Evolutionary conservation across 1,140 invertebrate species (phyloP).

Genomic region (Pachypeltis micranthus): DNA sequence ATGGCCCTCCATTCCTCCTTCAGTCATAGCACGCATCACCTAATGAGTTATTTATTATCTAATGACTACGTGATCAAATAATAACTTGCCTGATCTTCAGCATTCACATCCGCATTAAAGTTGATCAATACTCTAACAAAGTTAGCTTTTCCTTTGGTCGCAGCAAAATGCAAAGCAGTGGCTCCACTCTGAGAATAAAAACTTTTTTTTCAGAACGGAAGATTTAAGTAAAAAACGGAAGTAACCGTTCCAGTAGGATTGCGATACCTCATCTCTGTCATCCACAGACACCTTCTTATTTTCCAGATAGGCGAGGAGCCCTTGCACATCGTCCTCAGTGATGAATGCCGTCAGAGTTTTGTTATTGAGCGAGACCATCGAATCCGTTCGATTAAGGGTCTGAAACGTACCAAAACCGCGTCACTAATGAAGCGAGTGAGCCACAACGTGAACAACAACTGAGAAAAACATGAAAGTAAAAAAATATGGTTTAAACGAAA

Average conservation of each 20-base stretch:
- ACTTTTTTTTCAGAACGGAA: constrained; percentile 12
- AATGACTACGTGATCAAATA: no score
- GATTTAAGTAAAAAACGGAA: not conserved
- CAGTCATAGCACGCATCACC: no score
- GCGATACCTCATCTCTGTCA: constrained; percentile 87
- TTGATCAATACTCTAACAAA: constrained; percentile 73
- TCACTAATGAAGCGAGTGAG: no score
- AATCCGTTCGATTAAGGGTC: constrained; percentile 55
- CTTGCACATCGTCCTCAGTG: constrained; percentile 63
- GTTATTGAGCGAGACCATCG: constrained; percentile 78
- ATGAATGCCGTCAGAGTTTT: constrained; percentile 65
- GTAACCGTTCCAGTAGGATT: no score
- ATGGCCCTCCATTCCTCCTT: no score
- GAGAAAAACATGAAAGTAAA: not conserved
- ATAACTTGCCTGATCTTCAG: constrained; percentile 64
- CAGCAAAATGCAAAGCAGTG: constrained; percentile 81
- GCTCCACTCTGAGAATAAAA: constrained; percentile 61
- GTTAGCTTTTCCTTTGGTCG: constrained; percentile 61
- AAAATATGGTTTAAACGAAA: not conserved
- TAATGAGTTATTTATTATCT: no score
- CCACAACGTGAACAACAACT: no score
- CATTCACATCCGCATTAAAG: constrained; percentile 77
- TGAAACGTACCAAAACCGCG: constrained; percentile 33
- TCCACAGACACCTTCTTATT: constrained; percentile 71
- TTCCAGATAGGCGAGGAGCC: constrained; percentile 66